Conservation (phyloP, 2,888 invertebrate species). For the Pimpla rufipes region DNA sequence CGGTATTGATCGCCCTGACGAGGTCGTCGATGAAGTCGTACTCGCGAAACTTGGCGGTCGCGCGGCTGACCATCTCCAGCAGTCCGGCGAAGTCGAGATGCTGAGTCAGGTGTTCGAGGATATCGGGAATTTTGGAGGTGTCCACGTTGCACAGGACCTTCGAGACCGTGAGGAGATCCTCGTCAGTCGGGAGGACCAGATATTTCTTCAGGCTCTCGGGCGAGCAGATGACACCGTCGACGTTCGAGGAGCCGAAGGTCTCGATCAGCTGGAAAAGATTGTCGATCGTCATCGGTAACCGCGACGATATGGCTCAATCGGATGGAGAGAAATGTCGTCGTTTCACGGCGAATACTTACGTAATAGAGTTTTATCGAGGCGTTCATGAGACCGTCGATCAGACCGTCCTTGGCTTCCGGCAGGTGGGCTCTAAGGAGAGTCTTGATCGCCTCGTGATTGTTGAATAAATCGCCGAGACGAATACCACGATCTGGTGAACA, state of each 20-base stretch:
- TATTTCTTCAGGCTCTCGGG: constrained; percentile 79
- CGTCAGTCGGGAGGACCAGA: constrained; percentile 76
- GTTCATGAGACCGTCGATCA: constrained; percentile 85
- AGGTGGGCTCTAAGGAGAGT: constrained; percentile 83
- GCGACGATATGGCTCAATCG: not conserved
- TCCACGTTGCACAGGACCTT: constrained; percentile 85
- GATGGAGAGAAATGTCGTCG: not conserved
- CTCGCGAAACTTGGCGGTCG: constrained; percentile 85
- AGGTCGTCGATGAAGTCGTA: constrained; percentile 85
- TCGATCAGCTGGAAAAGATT: constrained; percentile 76
- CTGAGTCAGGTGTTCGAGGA: constrained; percentile 85
- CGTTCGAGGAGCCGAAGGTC: constrained; percentile 79
- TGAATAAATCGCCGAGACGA: constrained; percentile 86
- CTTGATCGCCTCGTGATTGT: constrained; percentile 85
- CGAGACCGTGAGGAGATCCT: constrained; percentile 81
- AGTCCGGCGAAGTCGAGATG: constrained; percentile 87
- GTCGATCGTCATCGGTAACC: constrained; percentile 68
- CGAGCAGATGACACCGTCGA: constrained; percentile 79
- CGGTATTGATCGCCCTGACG: constrained; percentile 85
- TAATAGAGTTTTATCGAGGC: constrained; percentile 86
- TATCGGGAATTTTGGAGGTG: constrained; percentile 84
- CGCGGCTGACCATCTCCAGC: constrained; percentile 86
- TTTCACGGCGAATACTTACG: constrained; percentile 85
- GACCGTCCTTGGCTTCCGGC: constrained; percentile 83
- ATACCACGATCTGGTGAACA: constrained; percentile 86